A percentile compares a stretch with the other conserved stretches of the same genome.
These are phyloP conservation scores for Argyrosomus japonicus DNA, from an alignment of 2,113 vertebrate species.

Conservation along the genomic window DNA sequence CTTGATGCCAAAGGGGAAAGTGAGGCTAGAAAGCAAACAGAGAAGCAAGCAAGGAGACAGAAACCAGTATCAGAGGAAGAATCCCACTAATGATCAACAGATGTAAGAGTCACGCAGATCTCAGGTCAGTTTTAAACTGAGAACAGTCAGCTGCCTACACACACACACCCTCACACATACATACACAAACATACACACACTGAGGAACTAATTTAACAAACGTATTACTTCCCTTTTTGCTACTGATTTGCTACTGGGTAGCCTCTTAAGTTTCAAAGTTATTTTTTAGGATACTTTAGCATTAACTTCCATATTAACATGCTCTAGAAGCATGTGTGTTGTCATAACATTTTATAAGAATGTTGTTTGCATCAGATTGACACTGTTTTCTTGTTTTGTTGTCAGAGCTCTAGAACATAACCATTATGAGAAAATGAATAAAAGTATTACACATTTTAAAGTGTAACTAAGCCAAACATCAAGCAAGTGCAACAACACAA, in stretches of 20 bases:
- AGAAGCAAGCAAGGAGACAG: slow-evolving; percentile 2
- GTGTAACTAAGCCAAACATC: background rate
- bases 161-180: slow-evolving; percentile 6
- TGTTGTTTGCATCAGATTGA: too few species aligned
- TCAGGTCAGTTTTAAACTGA: slow-evolving; percentile 13
- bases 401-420: background rate
- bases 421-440: background rate
- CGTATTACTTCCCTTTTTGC: background rate
- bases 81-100: slow-evolving; percentile 70
- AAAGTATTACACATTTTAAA: background rate
- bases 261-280: background rate
- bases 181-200: background rate
- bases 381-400: background rate
- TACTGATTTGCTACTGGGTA: background rate
- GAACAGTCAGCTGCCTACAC: background rate
- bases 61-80: slow-evolving; percentile 48
- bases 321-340: background rate
- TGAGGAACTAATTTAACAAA: background rate
- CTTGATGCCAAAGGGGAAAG: slow-evolving; percentile 9
- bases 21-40: slow-evolving; percentile 27
- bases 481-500: too few species aligned
- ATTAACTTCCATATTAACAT: background rate
- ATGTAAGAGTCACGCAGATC: slow-evolving; percentile 46
- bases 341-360: background rate
- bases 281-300: too few species aligned